Percentiles rank a stretch among this genome's conserved stretches.
These are phyloP conservation scores for Phenacoccus solenopsis DNA, from an alignment of 1,140 invertebrate species.

Conservation along the genomic window DNA sequence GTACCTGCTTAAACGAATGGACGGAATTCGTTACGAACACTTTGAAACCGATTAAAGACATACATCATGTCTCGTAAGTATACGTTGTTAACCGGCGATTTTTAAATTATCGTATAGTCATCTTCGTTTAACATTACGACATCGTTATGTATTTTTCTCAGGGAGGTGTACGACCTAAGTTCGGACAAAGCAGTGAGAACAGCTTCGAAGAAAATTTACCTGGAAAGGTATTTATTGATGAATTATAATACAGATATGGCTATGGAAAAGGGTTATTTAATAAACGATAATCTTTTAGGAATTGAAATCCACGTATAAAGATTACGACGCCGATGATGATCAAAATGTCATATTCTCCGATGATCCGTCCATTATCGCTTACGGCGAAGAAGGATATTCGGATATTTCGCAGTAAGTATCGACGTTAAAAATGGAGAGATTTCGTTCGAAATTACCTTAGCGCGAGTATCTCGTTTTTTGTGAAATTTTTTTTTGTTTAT, in stretches of 20 bases:
- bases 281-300: no score
- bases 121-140: not conserved
- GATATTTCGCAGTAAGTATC: not conserved
- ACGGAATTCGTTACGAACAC: not conserved
- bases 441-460: not conserved
- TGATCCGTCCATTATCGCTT: not conserved
- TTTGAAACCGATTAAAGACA: not conserved
- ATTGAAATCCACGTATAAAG: not conserved
- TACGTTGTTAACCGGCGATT: no score
- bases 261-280: no score
- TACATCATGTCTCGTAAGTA: not conserved
- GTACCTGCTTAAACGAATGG: conserved; percentile 3
- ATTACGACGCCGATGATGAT: conserved; percentile 1
- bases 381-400: not conserved
- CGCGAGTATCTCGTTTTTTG: not conserved
- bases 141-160: not conserved
- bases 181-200: not conserved
- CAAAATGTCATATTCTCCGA: not conserved
- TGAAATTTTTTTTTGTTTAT: not conserved
- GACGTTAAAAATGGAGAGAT: not conserved
- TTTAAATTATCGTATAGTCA: no score
- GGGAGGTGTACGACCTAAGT: not conserved
- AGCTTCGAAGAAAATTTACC: conserved; percentile 4
- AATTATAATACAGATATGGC: no score
- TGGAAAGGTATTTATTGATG: not conserved